Evolutionary conservation across 2,888 invertebrate genomes (phyloP).

Genomic region (Ectemnius lituratus): DNA sequence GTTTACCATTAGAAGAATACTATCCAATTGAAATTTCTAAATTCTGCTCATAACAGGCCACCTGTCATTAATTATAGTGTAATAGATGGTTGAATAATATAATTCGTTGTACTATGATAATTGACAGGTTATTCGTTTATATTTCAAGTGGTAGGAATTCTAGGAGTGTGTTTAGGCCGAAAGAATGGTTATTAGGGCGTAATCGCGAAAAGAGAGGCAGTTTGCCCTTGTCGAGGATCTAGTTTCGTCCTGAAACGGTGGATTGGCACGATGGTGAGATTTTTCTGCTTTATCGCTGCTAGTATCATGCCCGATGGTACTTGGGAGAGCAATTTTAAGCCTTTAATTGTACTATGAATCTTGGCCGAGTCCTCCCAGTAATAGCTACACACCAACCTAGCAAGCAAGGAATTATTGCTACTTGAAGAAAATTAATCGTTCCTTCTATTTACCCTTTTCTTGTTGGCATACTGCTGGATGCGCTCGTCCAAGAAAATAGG

Average conservation of each 20-base stretch:
- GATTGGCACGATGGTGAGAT: slow-evolving; percentile 20
- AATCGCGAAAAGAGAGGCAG: background rate
- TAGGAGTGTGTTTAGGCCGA: too few species aligned
- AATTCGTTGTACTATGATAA: too few species aligned
- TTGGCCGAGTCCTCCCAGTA: slow-evolving; percentile 10
- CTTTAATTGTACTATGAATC: slow-evolving; percentile 49
- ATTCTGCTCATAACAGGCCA: too few species aligned
- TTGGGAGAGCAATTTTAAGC: slow-evolving; percentile 31
- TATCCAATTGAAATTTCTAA: too few species aligned
- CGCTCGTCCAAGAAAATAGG: slow-evolving; percentile 9
- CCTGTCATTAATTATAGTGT: too few species aligned
- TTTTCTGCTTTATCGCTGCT: slow-evolving; percentile 33
- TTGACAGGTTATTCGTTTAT: too few species aligned
- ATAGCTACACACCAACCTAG: slow-evolving; percentile 19
- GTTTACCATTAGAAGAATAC: too few species aligned
- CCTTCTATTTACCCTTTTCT: slow-evolving; percentile 21
- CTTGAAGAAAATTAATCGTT: slow-evolving; percentile 32
- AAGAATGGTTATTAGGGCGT: too few species aligned
- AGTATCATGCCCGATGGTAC: slow-evolving; percentile 17
- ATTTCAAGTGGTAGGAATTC: too few species aligned
- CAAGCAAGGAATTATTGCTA: slow-evolving; percentile 41
- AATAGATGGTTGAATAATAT: too few species aligned
- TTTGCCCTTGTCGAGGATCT: slow-evolving; percentile 1
- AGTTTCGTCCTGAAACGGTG: background rate
- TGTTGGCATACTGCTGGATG: background rate